phyloP scores from a whole-genome alignment of 2,113 vertebrate genomes.

The Collichthys lucidus region DNA sequence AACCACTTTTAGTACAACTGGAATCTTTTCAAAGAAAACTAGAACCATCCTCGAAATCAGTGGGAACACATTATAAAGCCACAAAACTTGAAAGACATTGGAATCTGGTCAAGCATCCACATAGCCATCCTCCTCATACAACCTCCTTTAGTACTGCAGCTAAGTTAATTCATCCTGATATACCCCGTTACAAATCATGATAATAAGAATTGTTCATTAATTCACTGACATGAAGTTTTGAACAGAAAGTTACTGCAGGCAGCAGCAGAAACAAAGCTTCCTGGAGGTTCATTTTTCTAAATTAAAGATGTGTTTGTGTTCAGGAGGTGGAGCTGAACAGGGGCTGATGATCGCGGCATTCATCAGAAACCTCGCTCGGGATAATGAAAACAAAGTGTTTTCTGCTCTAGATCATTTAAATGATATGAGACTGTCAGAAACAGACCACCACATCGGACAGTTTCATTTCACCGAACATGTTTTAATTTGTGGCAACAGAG shows the following conservation, averaged over 20 bases:
- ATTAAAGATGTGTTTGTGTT: slow-evolving; percentile 19
- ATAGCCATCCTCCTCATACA: not conserved
- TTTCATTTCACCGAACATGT: slow-evolving; percentile 34
- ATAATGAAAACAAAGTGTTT: slow-evolving; percentile 30
- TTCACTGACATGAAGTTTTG: not conserved
- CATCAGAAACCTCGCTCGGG: slow-evolving; percentile 7
- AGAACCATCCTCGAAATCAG: too few species aligned
- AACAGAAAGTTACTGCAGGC: not conserved
- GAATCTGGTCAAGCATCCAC: not conserved
- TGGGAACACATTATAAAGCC: not conserved
- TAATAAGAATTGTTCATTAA: not conserved
- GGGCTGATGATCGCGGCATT: not conserved
- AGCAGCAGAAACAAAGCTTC: not conserved
- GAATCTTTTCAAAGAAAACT: not conserved
- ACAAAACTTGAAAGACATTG: not conserved
- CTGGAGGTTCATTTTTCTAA: not conserved
- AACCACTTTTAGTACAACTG: not conserved
- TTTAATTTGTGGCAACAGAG: slow-evolving; percentile 37
- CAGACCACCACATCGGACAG: not conserved
- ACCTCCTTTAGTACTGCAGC: not conserved
- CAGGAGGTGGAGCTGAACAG: not conserved
- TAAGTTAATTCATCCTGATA: too few species aligned
- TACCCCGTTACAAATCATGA: too few species aligned
- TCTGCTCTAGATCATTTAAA: not conserved
- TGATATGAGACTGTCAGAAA: not conserved